phyloP scores from a whole-genome alignment of 2,113 vertebrate species.

The Elephantulus edwardii region DNA sequence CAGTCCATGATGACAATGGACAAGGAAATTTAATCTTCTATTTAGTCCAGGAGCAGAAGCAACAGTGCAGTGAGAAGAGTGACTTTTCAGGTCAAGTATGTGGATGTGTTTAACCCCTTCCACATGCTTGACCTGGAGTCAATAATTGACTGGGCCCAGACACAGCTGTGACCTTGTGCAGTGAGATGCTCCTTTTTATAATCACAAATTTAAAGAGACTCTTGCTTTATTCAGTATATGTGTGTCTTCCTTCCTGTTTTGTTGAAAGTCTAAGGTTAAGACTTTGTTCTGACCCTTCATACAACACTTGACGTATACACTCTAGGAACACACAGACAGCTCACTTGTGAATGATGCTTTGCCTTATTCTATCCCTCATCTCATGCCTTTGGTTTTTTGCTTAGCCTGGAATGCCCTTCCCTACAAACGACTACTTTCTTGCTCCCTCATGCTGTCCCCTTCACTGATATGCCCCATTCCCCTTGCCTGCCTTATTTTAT shows the following conservation, averaged over 20 bases:
- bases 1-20: background rate
- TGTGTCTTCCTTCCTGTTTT: background rate
- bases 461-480: too few species aligned
- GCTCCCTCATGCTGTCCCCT: background rate
- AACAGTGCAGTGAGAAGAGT: accelerated
- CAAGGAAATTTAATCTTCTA: background rate
- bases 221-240: background rate
- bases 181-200: background rate
- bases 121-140: too few species aligned
- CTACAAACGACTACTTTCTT: background rate
- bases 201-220: background rate
- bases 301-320: background rate
- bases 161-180: background rate
- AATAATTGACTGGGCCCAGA: too few species aligned
- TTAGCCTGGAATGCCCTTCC: background rate
- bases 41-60: background rate
- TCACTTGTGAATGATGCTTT: background rate
- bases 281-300: background rate
- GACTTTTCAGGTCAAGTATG: accelerated
- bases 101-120: background rate
- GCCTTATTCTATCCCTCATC: background rate
- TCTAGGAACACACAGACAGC: background rate
- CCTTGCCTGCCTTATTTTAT: background rate
- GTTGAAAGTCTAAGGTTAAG: background rate
- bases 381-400: background rate